Evolutionary conservation across 2,113 vertebrate species (phyloP), one percentile per base, ranked within the genome.

Genomic region (Cryptomyrus ogoouensis): DNA sequence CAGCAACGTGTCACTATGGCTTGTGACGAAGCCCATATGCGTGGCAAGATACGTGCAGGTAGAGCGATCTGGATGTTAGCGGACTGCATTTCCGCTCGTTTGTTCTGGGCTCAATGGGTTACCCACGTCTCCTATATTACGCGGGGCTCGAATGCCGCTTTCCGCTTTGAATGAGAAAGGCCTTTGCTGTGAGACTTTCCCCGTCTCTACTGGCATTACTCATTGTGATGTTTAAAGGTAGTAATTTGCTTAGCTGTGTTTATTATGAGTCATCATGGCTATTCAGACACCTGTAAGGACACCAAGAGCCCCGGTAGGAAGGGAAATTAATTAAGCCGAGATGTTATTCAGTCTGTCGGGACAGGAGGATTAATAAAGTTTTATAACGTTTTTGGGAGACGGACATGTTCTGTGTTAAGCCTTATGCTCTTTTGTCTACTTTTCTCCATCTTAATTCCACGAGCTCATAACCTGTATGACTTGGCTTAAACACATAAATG

Each of bases 201-300:
- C 35, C 6, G 21, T 47, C 31, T 53, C 9, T 70, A 24, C 87
- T 90, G 74, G 62, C 58, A 44, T 88, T 88, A 42, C 47, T 80
- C 62, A 77, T 44, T 74, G 85, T 77, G 89, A 80, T 19, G 44
- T 46, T 74, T 77, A 74, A 90, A 88, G 89, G 84, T 85, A 87
- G 39, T 87, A 90, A 88, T 90, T 90, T 88, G 53, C 84, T 90
- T 70, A 87, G 83, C 46, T 12, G 85, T 42, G 66, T 87, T 90
- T 53, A n/a, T 90, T 77, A 47, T 90, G 85, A 90, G 49, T 88
- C 62, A 44, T 88, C 85, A 19, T 44, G 35, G 62, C 85, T 44
- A 83, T 90, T 90, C n/a, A 52, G 70, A 46, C 80, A 90, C 35
- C 62, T 87, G 66, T 17, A 31, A 90, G 85, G 84, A 62, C 88